Conservation (phyloP, 64 coral and sea anemone genomes). For the Stylophora pistillata region DNA sequence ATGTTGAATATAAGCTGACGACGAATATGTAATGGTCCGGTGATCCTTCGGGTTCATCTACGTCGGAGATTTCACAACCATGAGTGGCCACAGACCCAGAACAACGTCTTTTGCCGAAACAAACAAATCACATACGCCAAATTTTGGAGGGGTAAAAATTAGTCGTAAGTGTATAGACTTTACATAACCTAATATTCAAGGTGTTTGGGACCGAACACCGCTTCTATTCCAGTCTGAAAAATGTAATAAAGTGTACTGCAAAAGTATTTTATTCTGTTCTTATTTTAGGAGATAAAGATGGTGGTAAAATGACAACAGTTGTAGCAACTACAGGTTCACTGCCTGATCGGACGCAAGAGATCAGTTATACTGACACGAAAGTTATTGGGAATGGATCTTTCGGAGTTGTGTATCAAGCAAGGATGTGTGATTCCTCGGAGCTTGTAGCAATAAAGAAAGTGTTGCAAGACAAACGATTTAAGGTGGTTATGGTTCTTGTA, state of each 20-base stretch:
- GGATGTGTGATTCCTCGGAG: constrained; percentile 90
- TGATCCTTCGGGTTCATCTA: constrained; percentile 64
- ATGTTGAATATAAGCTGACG: constrained; percentile 88
- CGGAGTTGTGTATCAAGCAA: constrained; percentile 98
- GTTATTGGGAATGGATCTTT: constrained; percentile 99
- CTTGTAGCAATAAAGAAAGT: constrained; percentile 99
- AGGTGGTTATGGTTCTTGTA: constrained; percentile 64
- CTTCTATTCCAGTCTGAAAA: not conserved
- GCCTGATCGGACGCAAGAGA: constrained; percentile 99
- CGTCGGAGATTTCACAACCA: constrained; percentile 68
- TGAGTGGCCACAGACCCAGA: constrained; percentile 97
- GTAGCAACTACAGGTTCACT: constrained; percentile 95
- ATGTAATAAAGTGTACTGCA: not conserved
- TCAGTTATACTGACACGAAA: constrained; percentile 99
- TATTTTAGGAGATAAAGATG: constrained; percentile 98
- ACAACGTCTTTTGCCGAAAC: constrained; percentile 99
- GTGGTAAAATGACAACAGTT: constrained; percentile 96
- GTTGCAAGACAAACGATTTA: constrained; percentile 99
- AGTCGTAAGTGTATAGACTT: constrained; percentile 89
- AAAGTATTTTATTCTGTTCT: constrained; percentile 31
- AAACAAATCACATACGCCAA: constrained; percentile 79
- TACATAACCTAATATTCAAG: constrained; percentile 51
- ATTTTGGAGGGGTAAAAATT: constrained; percentile 96
- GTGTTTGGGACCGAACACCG: constrained; percentile 10
- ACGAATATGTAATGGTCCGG: constrained; percentile 86